These are phyloP conservation scores for Selenia dentaria DNA, from an alignment of 2,888 invertebrate genomes.

Conservation along the genomic window DNA sequence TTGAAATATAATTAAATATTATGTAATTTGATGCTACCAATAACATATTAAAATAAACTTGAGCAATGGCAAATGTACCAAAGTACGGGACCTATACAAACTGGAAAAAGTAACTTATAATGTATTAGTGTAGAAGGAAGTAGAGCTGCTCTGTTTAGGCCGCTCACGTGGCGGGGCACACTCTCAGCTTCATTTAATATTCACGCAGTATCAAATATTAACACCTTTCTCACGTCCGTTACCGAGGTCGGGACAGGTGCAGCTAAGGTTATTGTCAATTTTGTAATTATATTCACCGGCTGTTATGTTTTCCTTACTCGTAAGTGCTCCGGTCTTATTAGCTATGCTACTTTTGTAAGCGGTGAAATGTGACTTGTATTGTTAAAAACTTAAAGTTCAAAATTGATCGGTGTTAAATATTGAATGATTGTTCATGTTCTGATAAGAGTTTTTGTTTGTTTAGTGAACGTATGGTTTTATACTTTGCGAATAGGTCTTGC, in stretches of 20 bases:
- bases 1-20: too few relatives aligned
- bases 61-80: too few relatives aligned
- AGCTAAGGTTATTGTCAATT: conserved; percentile 23
- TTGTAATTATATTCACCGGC: conserved; percentile 15
- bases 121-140: too few relatives aligned
- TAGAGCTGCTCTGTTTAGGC: too few relatives aligned
- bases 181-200: conserved; percentile 10
- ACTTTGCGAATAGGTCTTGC: too few relatives aligned
- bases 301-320: conserved; percentile 21
- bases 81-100: too few relatives aligned
- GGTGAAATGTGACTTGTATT: neutral
- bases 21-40: too few relatives aligned
- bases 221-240: conserved; percentile 24
- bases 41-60: too few relatives aligned
- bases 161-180: too few relatives aligned
- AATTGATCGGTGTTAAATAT: neutral
- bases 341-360: neutral
- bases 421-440: neutral
- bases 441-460: neutral
- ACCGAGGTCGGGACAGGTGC: conserved; percentile 16
- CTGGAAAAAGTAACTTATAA: too few relatives aligned
- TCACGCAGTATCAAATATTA: conserved; percentile 18
- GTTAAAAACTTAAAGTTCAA: neutral
- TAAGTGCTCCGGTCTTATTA: conserved; percentile 6
- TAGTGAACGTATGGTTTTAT: neutral